Conservation (phyloP, 2,113 vertebrate genomes). For the Cardinalis cardinalis region DNA sequence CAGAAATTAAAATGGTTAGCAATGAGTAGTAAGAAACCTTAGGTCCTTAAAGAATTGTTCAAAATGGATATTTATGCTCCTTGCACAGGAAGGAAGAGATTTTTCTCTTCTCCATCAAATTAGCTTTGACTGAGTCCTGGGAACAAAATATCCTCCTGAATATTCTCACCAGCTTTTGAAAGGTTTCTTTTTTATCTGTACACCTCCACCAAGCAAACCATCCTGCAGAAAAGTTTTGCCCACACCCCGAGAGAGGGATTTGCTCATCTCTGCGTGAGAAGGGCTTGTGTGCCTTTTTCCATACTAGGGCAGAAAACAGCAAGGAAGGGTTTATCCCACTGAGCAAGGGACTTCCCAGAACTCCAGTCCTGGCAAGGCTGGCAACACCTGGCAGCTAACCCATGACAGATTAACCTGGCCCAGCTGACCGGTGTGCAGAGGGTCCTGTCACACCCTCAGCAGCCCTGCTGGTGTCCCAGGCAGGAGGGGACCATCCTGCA, state of each 20-base stretch:
- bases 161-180: background rate
- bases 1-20: conserved; percentile 70
- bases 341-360: background rate
- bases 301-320: background rate
- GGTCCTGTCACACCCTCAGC: background rate
- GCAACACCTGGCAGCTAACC: background rate
- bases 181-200: background rate
- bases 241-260: background rate
- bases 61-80: conserved; percentile 51
- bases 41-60: conserved; percentile 39
- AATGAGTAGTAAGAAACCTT: conserved; percentile 56
- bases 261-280: background rate
- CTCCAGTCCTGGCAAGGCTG: background rate
- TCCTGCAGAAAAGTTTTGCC: background rate
- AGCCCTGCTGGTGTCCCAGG: background rate
- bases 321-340: background rate
- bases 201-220: background rate
- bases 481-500: background rate
- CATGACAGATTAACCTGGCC: background rate
- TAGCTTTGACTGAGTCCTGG: background rate
- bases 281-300: background rate
- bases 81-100: background rate
- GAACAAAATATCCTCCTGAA: background rate
- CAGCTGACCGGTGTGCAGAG: background rate
- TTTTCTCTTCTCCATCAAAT: conserved; percentile 20